Conservation (phyloP, 2,113 vertebrate species). For the Pleuronectes platessa region DNA sequence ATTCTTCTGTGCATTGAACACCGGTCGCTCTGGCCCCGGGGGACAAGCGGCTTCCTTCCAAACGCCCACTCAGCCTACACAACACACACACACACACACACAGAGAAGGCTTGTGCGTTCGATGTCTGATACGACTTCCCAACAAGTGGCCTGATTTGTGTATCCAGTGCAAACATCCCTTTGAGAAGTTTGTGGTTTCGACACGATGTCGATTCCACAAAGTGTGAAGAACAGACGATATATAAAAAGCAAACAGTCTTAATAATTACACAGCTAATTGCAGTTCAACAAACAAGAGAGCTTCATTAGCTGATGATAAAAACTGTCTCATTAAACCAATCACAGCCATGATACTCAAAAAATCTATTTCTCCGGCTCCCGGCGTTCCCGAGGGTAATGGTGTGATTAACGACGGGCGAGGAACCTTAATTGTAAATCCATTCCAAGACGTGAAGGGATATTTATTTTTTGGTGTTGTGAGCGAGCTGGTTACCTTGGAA, state of each 20-base stretch:
- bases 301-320: conserved; percentile 31
- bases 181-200: no score
- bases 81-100: neutral
- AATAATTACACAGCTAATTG: conserved; percentile 18
- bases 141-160: no score
- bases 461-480: conserved; percentile 23
- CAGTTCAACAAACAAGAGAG: conserved; percentile 26
- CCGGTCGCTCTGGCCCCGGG: conserved; percentile 27
- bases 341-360: conserved; percentile 11
- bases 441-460: conserved; percentile 28
- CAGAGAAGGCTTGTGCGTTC: neutral
- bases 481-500: conserved; percentile 61
- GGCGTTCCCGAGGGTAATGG: conserved; percentile 4
- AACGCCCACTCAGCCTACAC: conserved; percentile 22
- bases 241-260: neutral
- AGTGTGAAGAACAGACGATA: neutral
- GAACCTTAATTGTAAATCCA: conserved; percentile 58
- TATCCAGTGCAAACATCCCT: no score
- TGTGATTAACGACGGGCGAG: conserved; percentile 33
- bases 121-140: neutral
- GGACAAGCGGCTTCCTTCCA: conserved; percentile 34
- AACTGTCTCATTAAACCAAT: conserved; percentile 48
- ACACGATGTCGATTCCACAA: no score
- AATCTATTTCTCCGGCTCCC: conserved; percentile 36
- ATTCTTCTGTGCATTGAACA: conserved; percentile 46